phyloP scores from a whole-genome alignment of 2,888 invertebrate species.

The Lypha dubia region DNA sequence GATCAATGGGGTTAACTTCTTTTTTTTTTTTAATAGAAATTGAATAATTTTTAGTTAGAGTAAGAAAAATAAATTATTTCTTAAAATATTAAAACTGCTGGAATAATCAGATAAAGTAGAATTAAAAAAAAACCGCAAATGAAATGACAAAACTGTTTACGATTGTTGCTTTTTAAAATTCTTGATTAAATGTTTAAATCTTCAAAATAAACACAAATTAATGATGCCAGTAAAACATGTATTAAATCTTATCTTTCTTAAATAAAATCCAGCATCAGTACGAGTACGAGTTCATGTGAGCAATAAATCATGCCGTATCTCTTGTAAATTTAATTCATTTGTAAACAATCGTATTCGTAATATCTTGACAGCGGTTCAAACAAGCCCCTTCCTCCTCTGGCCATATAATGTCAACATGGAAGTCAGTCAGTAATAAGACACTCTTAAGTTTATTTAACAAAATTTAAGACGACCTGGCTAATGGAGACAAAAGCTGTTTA shows the following conservation, averaged over 20 bases:
- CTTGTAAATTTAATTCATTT: constrained; percentile 43
- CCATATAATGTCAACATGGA: constrained; percentile 8
- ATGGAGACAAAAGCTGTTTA: too few relatives aligned
- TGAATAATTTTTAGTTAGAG: too few relatives aligned
- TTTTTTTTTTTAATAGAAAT: too few relatives aligned
- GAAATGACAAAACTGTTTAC: too few relatives aligned
- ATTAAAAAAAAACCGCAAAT: too few relatives aligned
- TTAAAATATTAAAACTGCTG: too few relatives aligned
- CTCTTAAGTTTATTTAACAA: not conserved
- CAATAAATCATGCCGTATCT: not conserved
- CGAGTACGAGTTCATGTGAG: too few relatives aligned
- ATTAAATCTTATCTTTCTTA: not conserved
- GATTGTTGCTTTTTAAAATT: too few relatives aligned
- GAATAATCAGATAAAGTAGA: too few relatives aligned
- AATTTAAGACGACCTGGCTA: too few relatives aligned
- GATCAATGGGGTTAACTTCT: too few relatives aligned
- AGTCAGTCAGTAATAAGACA: constrained; percentile 1
- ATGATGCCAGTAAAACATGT: not conserved
- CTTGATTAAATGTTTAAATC: not conserved
- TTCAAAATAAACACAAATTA: not conserved
- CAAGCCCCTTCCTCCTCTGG: not conserved
- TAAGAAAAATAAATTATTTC: too few relatives aligned
- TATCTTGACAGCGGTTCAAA: constrained; percentile 63
- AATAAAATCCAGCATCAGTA: not conserved
- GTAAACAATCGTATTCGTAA: constrained; percentile 25